Percentiles rank a stretch among this genome's conserved stretches.
These are phyloP conservation scores for Lithophane semibrunnea DNA, from an alignment of 2,888 invertebrate species.

Conservation along the genomic window DNA sequence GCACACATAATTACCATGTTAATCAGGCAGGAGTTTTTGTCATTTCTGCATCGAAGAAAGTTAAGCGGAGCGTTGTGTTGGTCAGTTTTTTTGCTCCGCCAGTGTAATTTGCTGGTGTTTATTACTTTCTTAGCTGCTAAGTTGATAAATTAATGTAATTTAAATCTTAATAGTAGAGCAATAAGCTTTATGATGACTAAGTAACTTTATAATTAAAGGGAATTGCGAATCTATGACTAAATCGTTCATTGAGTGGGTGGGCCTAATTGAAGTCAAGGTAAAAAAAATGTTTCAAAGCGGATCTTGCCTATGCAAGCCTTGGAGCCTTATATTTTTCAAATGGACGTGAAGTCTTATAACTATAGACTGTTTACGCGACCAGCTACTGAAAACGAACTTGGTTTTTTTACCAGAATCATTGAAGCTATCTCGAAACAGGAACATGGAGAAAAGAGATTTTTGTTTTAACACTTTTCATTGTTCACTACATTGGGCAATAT, in stretches of 20 bases:
- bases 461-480: too few relatives aligned
- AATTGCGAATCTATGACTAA: slow-evolving; percentile 19
- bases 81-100: slow-evolving; percentile 39
- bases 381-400: too few relatives aligned
- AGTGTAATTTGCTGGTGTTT: slow-evolving; percentile 41
- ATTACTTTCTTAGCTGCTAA: slow-evolving; percentile 29
- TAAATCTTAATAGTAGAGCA: slow-evolving; percentile 10
- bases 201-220: slow-evolving; percentile 28
- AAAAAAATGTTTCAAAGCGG: not conserved
- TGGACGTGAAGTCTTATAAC: too few relatives aligned
- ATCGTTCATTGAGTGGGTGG: slow-evolving; percentile 27
- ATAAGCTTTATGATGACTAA: slow-evolving; percentile 23
- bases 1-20: slow-evolving; percentile 47
- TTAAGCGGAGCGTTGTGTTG: slow-evolving; percentile 39
- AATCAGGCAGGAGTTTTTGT: slow-evolving; percentile 49
- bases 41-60: slow-evolving; percentile 47
- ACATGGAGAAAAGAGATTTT: too few relatives aligned
- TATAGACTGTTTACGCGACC: too few relatives aligned
- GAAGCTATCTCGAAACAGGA: too few relatives aligned
- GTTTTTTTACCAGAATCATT: too few relatives aligned
- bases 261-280: slow-evolving; percentile 1
- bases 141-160: slow-evolving; percentile 41
- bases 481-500: too few relatives aligned
- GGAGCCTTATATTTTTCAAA: not conserved
- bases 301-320: not conserved